Base-by-base conservation (phyloP, 2,888 invertebrate genomes). In the Axea sp. region DNA sequence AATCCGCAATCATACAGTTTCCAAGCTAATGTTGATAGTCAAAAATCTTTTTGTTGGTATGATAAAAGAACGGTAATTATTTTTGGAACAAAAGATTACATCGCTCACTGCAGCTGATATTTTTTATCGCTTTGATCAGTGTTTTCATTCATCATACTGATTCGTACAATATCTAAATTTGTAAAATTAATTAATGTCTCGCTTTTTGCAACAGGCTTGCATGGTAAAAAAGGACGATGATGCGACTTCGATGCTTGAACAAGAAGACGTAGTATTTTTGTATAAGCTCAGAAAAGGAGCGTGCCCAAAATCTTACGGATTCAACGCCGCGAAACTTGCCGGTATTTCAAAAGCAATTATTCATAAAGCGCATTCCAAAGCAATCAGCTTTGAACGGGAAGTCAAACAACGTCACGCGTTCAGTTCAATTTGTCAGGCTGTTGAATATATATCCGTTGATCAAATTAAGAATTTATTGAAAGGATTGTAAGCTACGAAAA, bases 301-400 rank as follows among this genome's bases (percentile, higher is more conserved):
- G 0, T 99, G 99, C 88, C 98, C 98, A 0, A 98, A 98, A 86
- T 99, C 98, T 0, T 99, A 98, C 88, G 99, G 99, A 0, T 99
- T 99, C 87, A 98, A 99, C 88, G 99, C 97, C 0, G 99, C 99
- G 0, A 92, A 95, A 59, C 89, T 99, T 49, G 99, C 98, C 4
- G 97, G 97, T 5, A 90, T 99, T 75, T 93, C 95, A 0, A 87
- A 89, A 17, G 88, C 89, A 39, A 92, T 95, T 69, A 93, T 93
- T 0, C 88, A 89, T 5, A 88, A 91, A 59, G 96, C 93, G 0
- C 91, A 91, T 72, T 88, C 89, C 72, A 89, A 92, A 76, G 91
- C 93, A 0, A 90, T 87, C 35, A 88, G 89, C 28, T 81, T 93
- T 35, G 92, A 93, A 77, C 79, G 77, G 6, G 87, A 88, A 73